A percentile compares a stretch with the other conserved stretches of the same genome.
Evolutionary conservation across 2,888 invertebrate genomes (phyloP).

Genomic region (Chloromyia formosa): DNA sequence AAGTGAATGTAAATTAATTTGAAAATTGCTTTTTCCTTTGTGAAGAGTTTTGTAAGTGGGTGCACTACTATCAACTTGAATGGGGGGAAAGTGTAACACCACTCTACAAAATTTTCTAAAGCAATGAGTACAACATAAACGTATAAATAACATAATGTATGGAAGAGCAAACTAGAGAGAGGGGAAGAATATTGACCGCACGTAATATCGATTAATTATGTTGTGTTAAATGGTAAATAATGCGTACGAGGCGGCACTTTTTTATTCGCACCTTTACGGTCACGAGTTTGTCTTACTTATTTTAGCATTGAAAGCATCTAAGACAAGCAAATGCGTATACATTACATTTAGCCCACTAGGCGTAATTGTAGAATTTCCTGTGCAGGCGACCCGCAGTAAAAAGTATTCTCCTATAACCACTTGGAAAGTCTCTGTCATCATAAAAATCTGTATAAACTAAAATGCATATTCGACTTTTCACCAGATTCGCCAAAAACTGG

Average conservation of each 20-base stretch:
- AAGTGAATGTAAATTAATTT: conserved; percentile 36
- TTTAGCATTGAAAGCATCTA: conserved; percentile 39
- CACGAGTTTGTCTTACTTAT: conserved; percentile 41
- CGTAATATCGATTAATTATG: not conserved
- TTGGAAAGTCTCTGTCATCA: too few species aligned
- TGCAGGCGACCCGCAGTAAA: not conserved
- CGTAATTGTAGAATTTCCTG: conserved; percentile 40
- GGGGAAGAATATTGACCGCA: not conserved
- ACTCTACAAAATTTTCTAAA: too few species aligned
- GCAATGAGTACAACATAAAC: not conserved
- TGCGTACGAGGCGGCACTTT: not conserved
- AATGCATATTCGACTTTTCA: too few species aligned
- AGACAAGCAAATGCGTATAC: conserved; percentile 4
- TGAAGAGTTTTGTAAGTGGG: not conserved
- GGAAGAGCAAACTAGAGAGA: not conserved
- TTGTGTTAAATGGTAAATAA: not conserved
- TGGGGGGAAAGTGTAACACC: too few species aligned
- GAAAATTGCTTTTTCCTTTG: conserved; percentile 30
- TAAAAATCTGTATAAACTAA: too few species aligned
- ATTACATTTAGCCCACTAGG: conserved; percentile 17
- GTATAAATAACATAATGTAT: not conserved
- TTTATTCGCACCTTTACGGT: conserved; percentile 8
- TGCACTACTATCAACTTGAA: not conserved
- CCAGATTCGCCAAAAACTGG: too few species aligned
- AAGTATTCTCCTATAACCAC: too few species aligned